Percentiles rank a stretch among this genome's conserved stretches.
These are phyloP conservation scores for Scolopax bukidnonensis DNA, from an alignment of 2,797 vertebrate genomes.

Conservation along the genomic window DNA sequence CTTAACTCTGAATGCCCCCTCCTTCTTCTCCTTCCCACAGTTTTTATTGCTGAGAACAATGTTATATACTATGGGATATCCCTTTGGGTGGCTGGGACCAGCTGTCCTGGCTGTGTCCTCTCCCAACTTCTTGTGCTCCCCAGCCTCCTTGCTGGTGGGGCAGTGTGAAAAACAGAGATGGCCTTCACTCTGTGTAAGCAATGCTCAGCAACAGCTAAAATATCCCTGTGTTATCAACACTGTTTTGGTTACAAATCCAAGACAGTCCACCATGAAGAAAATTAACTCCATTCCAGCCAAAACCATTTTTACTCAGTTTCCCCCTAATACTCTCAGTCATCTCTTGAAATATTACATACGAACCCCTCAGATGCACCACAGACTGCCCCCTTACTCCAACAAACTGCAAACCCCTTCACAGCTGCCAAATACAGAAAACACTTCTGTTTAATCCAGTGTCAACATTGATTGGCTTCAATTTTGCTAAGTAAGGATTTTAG, in stretches of 20 bases:
- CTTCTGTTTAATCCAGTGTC: constrained; percentile 4
- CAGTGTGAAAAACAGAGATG: background rate
- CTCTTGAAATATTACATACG: background rate
- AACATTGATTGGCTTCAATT: background rate
- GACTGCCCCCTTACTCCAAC: background rate
- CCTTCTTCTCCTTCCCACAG: background rate
- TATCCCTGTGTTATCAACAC: background rate
- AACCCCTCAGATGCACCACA: background rate
- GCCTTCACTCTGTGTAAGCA: background rate
- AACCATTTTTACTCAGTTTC: background rate
- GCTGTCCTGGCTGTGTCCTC: background rate
- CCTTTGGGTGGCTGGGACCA: background rate
- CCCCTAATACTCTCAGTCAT: background rate
- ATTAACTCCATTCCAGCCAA: background rate
- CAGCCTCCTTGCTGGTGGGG: accelerated
- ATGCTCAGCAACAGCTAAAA: background rate
- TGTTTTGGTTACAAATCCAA: background rate
- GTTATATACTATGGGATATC: accelerated
- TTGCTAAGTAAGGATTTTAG: constrained; percentile 17
- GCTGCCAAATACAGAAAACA: background rate
- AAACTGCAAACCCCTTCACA: background rate
- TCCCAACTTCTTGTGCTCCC: background rate
- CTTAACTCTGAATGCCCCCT: accelerated
- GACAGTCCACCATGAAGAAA: background rate
- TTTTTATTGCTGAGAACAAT: background rate